Percentiles rank a stretch among this genome's conserved stretches.
These are phyloP conservation scores for Azemiops feae DNA, from an alignment of 2,113 vertebrate genomes.

Conservation along the genomic window DNA sequence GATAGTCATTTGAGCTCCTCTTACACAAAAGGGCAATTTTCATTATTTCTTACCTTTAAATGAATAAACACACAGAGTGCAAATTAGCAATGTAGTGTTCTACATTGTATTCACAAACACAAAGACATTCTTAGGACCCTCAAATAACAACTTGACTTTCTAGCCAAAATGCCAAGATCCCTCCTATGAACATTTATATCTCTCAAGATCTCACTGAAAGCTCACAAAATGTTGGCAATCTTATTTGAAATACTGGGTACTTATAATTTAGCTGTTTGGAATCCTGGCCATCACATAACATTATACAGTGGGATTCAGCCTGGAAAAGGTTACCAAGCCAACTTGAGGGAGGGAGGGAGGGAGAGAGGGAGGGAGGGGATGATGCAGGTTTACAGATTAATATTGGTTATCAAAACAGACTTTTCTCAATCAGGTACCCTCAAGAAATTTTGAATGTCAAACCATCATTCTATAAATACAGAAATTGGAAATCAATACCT, in stretches of 20 bases:
- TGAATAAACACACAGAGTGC: neutral
- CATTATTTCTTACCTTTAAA: neutral
- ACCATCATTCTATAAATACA: neutral
- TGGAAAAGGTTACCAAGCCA: neutral
- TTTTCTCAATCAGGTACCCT: neutral
- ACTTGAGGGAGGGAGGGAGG: neutral
- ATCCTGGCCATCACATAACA: neutral
- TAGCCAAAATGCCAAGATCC: neutral
- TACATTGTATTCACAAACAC: neutral
- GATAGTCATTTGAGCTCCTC: neutral
- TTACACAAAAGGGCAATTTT: neutral
- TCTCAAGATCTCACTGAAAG: neutral
- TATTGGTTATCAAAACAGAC: neutral
- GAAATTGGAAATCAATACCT: neutral
- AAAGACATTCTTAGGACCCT: neutral
- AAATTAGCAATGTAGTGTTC: neutral
- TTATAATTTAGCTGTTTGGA: neutral
- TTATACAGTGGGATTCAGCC: neutral
- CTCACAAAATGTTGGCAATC: neutral
- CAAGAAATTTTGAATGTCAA: neutral
- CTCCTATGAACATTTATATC: neutral
- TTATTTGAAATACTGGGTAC: neutral
- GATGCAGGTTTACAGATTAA: neutral
- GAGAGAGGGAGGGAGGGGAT: neutral
- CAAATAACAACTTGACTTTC: neutral